Conservation (phyloP, 2,113 vertebrate species). For the Poicephalus gulielmi region DNA sequence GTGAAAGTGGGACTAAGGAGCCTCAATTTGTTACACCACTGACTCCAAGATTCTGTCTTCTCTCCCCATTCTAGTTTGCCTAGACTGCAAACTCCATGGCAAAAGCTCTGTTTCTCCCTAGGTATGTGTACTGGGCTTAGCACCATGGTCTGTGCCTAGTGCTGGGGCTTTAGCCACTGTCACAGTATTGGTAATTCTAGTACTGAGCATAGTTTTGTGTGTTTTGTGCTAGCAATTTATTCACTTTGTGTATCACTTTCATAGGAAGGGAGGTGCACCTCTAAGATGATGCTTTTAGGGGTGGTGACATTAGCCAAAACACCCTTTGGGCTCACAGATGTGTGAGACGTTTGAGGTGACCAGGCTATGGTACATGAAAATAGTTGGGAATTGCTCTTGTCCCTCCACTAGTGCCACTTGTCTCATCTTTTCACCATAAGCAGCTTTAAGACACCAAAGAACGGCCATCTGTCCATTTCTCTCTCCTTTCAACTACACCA, state of each 20-base stretch:
- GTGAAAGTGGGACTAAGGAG: neutral
- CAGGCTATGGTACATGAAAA: neutral
- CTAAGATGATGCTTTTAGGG: neutral
- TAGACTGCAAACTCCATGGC: neutral
- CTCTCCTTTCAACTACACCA: neutral
- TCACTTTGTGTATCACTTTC: neutral
- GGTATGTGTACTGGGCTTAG: neutral
- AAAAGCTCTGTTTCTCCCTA: neutral
- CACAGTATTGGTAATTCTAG: neutral
- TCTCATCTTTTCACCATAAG: neutral
- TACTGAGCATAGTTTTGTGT: neutral
- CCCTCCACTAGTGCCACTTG: neutral
- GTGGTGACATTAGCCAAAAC: neutral
- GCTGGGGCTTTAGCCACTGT: neutral
- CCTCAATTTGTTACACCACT: neutral
- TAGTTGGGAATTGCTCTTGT: neutral
- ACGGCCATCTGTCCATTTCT: accelerated
- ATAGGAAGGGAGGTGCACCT: no score
- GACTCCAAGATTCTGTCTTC: neutral
- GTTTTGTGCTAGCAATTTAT: no score
- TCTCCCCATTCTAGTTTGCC: neutral
- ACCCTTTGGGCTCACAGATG: neutral
- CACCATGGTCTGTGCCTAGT: neutral
- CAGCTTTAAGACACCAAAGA: neutral
- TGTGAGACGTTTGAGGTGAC: neutral